These are phyloP conservation scores for Cossypha caffra DNA, from an alignment of 2,797 vertebrate genomes.

Conservation along the genomic window DNA sequence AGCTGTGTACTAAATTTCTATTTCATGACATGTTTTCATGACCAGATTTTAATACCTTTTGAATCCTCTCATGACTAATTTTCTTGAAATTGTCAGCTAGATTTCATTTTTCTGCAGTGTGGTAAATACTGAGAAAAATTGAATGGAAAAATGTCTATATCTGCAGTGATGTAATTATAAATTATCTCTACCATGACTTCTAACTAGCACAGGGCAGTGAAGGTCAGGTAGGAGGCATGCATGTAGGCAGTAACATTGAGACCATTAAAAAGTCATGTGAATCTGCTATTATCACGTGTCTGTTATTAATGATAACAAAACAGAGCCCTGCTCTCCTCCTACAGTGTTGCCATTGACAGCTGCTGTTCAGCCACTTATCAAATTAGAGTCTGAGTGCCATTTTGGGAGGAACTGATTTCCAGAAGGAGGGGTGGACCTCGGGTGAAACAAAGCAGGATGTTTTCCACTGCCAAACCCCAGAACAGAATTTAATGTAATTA, in stretches of 20 bases:
- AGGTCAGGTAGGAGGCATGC: neutral
- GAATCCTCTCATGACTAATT: neutral
- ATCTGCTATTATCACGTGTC: neutral
- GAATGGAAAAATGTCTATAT: neutral
- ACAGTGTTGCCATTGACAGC: neutral
- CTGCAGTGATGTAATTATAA: neutral
- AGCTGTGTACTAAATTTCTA: neutral
- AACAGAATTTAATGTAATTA: neutral
- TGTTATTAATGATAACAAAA: neutral
- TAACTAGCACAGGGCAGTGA: neutral
- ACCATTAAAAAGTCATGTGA: neutral
- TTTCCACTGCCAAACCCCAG: neutral
- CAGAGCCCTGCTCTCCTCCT: neutral
- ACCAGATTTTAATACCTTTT: neutral
- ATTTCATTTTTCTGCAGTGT: neutral
- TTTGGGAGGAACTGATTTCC: neutral
- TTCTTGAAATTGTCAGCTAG: neutral
- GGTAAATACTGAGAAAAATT: neutral
- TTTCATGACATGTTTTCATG: neutral
- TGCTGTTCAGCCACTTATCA: neutral
- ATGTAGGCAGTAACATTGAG: neutral
- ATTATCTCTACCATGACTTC: neutral
- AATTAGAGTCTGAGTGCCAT: neutral
- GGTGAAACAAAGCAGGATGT: neutral
- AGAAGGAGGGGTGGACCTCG: neutral